Conservation (phyloP, 2,888 invertebrate genomes). For the Campopleginae sp. region DNA sequence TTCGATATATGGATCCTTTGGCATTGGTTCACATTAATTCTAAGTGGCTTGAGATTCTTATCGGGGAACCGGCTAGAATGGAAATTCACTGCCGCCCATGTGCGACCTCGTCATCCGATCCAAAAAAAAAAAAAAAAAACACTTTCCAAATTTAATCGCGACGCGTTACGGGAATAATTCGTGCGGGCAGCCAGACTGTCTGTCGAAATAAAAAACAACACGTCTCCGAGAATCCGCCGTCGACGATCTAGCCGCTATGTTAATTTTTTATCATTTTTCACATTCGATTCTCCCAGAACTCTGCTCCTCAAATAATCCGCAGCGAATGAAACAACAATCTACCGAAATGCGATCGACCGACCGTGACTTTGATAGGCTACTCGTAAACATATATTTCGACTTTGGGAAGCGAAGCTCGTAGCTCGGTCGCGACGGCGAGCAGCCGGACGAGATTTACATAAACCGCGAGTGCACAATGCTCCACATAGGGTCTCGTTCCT, state of each 20-base stretch:
- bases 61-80: conserved; percentile 32
- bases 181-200: not conserved
- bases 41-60: conserved; percentile 15
- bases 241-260: not conserved
- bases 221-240: not conserved
- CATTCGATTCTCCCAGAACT: not conserved
- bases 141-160: not conserved
- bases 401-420: conserved; percentile 66
- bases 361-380: conserved; percentile 1
- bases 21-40: not conserved
- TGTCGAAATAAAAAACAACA: not conserved
- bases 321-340: not conserved
- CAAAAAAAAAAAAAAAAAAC: not conserved
- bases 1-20: not conserved
- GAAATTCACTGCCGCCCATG: conserved; percentile 29
- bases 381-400: not conserved
- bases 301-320: not conserved
- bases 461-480: conserved; percentile 67
- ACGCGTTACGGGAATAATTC: not conserved
- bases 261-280: not conserved
- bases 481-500: conserved; percentile 75
- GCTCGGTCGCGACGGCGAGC: conserved; percentile 54
- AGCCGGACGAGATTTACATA: conserved; percentile 58
- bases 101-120: not conserved
- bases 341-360: not conserved